These are phyloP conservation scores for Oncorhynchus tshawytscha DNA, from an alignment of 2,113 vertebrate genomes.

Conservation along the genomic window DNA sequence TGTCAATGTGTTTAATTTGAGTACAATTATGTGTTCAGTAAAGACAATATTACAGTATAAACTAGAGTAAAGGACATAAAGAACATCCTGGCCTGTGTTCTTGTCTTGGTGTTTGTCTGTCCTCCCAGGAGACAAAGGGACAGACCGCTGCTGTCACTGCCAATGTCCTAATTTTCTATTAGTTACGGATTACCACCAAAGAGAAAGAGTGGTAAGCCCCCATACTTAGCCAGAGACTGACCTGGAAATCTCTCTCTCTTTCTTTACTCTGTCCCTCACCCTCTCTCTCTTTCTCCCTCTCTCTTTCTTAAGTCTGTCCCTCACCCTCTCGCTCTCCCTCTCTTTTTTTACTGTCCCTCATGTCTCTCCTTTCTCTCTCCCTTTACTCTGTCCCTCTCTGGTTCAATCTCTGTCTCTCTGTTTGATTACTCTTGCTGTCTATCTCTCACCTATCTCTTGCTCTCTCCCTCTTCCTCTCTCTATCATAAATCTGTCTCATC, in stretches of 20 bases:
- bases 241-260: conserved; percentile 39
- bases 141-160: conserved; percentile 42
- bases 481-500: background rate
- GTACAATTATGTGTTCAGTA: background rate
- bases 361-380: background rate
- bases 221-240: conserved; percentile 55
- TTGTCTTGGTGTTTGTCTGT: conserved; percentile 27
- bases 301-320: background rate
- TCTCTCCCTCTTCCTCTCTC: no score
- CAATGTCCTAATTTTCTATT: conserved; percentile 58
- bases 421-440: no score
- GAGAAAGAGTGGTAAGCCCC: conserved; percentile 46
- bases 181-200: conserved; percentile 49
- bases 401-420: no score
- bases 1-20: background rate
- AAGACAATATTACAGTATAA: background rate
- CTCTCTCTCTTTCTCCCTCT: background rate
- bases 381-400: no score
- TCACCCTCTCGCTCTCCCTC: background rate
- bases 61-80: background rate
- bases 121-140: conserved; percentile 2
- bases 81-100: conserved; percentile 9
- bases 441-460: no score
- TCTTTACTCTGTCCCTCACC: background rate
- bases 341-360: background rate